Evolutionary conservation across 2,888 invertebrate species (phyloP), one percentile per base, ranked within the genome.

Genomic region (Drosophila kambysellisi): DNA sequence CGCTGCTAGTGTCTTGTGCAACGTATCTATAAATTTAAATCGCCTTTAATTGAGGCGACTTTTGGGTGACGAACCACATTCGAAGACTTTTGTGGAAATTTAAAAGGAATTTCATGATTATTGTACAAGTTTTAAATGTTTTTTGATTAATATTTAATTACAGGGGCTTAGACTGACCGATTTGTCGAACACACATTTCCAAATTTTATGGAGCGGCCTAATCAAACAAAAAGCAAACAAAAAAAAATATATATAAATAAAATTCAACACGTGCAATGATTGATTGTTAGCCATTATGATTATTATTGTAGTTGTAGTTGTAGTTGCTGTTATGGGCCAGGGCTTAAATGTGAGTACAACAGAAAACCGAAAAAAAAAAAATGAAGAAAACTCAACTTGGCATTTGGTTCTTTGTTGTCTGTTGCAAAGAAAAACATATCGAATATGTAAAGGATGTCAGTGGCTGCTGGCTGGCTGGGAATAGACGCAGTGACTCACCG

Each of bases 1-100:
- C 50, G 54, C 32, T 11, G 5, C 37, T 20, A 20, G 46, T 67
- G 70, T 70, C 65, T 81, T 78, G 78, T 74, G 77, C 69, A 69
- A 63, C 73, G 76, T 87, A 84, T 85, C 85, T 87, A 87, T 87
- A 87, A 81, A 89, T 85, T 89, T 87, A 85, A 87, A 87, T 87
- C 87, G 89, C 59, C 88, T 76, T 87, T 83, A 87, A 87, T 87
- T 87, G 89, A 85, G 64, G 74, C 76, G 74, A 87, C 76, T 86
- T 85, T 85, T 86, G 87, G 88, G 83, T 85, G 88, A 83, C 67
- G 88, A 65, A 63, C 30, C 64, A 70, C 63, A 39, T 46, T 51
- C 54, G 46, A 54, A 59, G 53, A 65, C 32, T 39, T 46, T 70
- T 74, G 51, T 75, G 51, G 33, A 75, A 65, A 68, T 74, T 63